A percentile compares a stretch with the other conserved stretches of the same genome.
phyloP scores from a whole-genome alignment of 2,888 invertebrate species.

The Napeogenes inachia region DNA sequence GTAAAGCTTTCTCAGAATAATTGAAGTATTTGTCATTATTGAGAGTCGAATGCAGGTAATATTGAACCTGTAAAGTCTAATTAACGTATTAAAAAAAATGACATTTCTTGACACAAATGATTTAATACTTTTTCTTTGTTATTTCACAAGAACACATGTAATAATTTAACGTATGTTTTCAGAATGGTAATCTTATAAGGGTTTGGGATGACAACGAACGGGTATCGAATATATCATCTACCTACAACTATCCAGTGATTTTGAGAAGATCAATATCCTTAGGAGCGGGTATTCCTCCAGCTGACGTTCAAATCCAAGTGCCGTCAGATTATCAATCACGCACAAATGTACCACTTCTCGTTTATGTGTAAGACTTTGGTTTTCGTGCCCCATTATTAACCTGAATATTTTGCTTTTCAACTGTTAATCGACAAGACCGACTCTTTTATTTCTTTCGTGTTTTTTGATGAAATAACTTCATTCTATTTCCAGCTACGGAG shows the following conservation, averaged over 20 bases:
- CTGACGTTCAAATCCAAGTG: constrained; percentile 85
- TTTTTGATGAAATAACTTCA: neutral
- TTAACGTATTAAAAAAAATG: too few species aligned
- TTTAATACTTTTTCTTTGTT: too few species aligned
- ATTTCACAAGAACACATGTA: too few species aligned
- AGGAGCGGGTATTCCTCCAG: constrained; percentile 79
- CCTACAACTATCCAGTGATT: constrained; percentile 75
- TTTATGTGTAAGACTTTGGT: constrained; percentile 84
- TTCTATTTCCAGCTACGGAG: constrained; percentile 84
- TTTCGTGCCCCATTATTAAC: neutral
- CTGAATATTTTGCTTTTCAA: too few species aligned
- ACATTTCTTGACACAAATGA: too few species aligned
- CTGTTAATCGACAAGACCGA: neutral
- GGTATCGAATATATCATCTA: constrained; percentile 65
- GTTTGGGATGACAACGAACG: constrained; percentile 84
- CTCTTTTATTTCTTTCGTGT: neutral
- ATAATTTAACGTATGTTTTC: constrained; percentile 17
- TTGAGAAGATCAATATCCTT: constrained; percentile 80
- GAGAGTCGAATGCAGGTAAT: neutral
- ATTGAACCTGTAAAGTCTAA: too few species aligned
- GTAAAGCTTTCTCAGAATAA: too few species aligned
- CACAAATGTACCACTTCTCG: constrained; percentile 87
- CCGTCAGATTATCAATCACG: constrained; percentile 83
- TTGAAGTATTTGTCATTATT: too few species aligned
- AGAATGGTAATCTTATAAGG: constrained; percentile 55